These are phyloP conservation scores for Dromas ardeola DNA, from an alignment of 2,113 vertebrate species.

Conservation along the genomic window DNA sequence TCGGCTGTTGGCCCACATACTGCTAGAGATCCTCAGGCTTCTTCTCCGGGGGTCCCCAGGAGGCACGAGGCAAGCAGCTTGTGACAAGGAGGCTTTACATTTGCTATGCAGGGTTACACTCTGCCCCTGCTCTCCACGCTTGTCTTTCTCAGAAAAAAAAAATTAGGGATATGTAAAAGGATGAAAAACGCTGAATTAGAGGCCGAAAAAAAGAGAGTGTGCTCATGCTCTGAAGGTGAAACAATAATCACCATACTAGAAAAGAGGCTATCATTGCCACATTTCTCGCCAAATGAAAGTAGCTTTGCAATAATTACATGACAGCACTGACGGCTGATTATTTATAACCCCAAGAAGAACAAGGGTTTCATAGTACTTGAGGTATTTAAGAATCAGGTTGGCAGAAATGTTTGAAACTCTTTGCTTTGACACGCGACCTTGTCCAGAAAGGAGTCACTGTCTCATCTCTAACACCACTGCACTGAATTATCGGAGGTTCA, in stretches of 20 bases:
- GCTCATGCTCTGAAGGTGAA: not conserved
- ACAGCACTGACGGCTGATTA: not conserved
- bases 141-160: not conserved
- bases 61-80: not conserved
- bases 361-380: not conserved
- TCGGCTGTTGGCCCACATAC: not conserved
- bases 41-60: not conserved
- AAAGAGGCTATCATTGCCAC: not conserved
- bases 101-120: not conserved
- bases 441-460: not conserved
- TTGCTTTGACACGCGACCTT: rapidly evolving
- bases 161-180: not conserved
- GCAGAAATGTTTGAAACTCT: not conserved
- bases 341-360: not conserved
- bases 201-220: not conserved
- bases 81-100: not conserved
- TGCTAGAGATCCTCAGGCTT: not conserved
- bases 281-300: not conserved
- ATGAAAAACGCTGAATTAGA: not conserved
- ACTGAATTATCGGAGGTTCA: not conserved
- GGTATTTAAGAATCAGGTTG: not conserved
- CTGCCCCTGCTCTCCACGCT: not conserved
- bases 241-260: not conserved
- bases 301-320: not conserved
- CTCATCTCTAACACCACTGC: rapidly evolving